Conservation (phyloP, 2,888 invertebrate species). For the Clostera curtula region DNA sequence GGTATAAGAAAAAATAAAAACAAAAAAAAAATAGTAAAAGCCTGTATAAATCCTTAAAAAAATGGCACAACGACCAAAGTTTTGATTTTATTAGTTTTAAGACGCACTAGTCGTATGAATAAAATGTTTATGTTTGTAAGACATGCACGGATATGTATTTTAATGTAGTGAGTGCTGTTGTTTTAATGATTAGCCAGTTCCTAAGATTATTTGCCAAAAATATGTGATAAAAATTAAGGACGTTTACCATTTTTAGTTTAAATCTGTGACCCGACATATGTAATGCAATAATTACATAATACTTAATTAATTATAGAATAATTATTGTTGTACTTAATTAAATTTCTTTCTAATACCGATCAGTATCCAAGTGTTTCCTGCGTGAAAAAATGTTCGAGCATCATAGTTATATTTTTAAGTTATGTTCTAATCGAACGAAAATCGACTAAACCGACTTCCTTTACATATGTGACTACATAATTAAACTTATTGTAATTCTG, state of each 20-base stretch:
- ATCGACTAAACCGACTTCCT: conserved; percentile 62
- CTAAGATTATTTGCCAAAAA: conserved; percentile 30
- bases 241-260: conserved; percentile 1
- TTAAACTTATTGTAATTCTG: conserved; percentile 7
- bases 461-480: conserved; percentile 17
- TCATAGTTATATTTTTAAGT: conserved; percentile 44
- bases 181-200: conserved; percentile 26
- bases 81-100: conserved; percentile 52
- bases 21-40: conserved; percentile 55
- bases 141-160: conserved; percentile 19
- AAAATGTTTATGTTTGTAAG: conserved; percentile 22
- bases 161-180: conserved; percentile 14
- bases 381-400: conserved; percentile 52
- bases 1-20: conserved; percentile 27
- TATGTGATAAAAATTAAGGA: conserved; percentile 18
- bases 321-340: conserved; percentile 8
- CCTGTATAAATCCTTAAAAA: conserved; percentile 59
- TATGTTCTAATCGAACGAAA: conserved; percentile 52
- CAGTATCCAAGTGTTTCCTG: conserved; percentile 26
- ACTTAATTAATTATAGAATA: conserved; percentile 13
- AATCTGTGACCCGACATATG: conserved; percentile 2
- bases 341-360: conserved; percentile 3
- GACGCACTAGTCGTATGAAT: conserved; percentile 51
- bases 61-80: conserved; percentile 75
- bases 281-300: conserved; percentile 14